Conservation (phyloP, 2,797 vertebrate genomes). For the Sarcophilus harrisii region DNA sequence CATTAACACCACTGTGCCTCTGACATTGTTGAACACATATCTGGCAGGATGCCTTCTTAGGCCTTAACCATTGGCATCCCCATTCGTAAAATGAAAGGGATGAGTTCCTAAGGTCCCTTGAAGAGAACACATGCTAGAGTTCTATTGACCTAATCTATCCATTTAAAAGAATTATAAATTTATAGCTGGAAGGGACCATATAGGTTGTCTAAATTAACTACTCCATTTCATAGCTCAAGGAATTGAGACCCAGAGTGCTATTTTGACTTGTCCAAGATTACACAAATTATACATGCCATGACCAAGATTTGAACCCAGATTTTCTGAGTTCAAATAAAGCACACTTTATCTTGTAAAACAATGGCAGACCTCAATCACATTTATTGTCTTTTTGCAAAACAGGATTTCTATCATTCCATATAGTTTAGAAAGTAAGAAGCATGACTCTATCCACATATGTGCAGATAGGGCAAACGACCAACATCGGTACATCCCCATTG, state of each 20-base stretch:
- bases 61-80: neutral
- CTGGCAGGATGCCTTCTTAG: neutral
- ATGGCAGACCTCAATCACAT: neutral
- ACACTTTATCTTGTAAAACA: neutral
- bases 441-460: neutral
- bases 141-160: neutral
- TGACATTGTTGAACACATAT: neutral
- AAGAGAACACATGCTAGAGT: neutral
- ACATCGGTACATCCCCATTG: neutral
- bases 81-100: neutral
- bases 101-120: neutral
- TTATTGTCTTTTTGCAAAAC: neutral
- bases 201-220: neutral
- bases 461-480: neutral
- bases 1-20: neutral
- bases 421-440: neutral
- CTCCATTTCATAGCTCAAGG: neutral
- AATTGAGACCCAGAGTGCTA: neutral
- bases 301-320: neutral
- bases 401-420: no score
- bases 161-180: neutral
- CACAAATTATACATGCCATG: neutral
- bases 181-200: neutral
- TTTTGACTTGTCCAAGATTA: neutral
- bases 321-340: neutral